These are phyloP conservation scores for Salvelinus alpinus DNA, from an alignment of 2,113 vertebrate species.

Conservation along the genomic window DNA sequence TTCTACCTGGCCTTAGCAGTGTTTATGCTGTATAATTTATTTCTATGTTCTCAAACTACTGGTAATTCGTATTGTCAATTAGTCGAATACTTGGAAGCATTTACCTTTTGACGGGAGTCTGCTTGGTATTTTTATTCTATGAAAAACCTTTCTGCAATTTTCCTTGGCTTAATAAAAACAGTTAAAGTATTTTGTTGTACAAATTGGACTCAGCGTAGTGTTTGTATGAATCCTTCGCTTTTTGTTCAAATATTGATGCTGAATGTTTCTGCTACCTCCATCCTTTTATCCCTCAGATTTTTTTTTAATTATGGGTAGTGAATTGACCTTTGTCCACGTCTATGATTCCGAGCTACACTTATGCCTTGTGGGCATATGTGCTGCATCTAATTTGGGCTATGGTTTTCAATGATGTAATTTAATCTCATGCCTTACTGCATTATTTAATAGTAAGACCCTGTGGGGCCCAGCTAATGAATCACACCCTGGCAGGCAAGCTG, in stretches of 20 bases:
- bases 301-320: background rate
- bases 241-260: background rate
- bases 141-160: too few relatives aligned
- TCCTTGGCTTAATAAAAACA: too few relatives aligned
- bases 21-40: too few relatives aligned
- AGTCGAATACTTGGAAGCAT: too few relatives aligned
- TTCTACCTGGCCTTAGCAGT: too few relatives aligned
- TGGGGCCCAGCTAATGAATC: background rate
- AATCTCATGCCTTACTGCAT: background rate
- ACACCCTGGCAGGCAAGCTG: background rate
- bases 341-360: background rate
- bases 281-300: background rate
- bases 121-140: too few relatives aligned
- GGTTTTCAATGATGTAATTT: background rate
- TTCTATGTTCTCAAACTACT: too few relatives aligned
- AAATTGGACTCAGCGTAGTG: too few relatives aligned
- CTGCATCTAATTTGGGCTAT: constrained; percentile 15
- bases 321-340: constrained; percentile 5
- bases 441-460: constrained; percentile 21
- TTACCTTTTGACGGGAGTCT: too few relatives aligned
- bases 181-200: too few relatives aligned
- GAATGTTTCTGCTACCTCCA: background rate
- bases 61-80: too few relatives aligned
- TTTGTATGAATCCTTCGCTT: too few relatives aligned
- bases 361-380: background rate